Evolutionary conservation across 2,888 invertebrate species (phyloP), one percentile per base, ranked within the genome.

Genomic region (Augochlorella aurata): DNA sequence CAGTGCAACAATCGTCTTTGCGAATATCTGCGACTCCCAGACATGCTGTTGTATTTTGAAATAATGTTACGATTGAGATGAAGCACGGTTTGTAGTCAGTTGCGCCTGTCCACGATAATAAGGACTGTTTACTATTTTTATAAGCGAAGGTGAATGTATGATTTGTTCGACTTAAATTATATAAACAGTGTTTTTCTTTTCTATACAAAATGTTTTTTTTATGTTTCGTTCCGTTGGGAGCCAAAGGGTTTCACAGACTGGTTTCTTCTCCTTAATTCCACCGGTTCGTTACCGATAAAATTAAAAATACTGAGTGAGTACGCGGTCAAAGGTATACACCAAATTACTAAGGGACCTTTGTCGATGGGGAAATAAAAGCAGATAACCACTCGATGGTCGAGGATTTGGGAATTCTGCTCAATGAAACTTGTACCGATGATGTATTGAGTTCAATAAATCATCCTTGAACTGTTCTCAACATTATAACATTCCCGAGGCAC

Each of bases 51-150:
- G 77, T 79, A 86, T 80, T 82, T 84, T 84, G 82, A 84, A 84
- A 85, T 79, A 82, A 86, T 83, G 82, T 80, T 83, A 82, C 78
- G 79, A 84, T 86, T 85, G 76, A 82, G 83, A 78, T 80, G 83
- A 80, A 86, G 86, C 82, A 85, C 86, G 87, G 82, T 89, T 88
- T 82, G 85, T 86, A 89, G 88, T 87, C 85, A 84, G 90, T 89
- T 89, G 89, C 88, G 86, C 86, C 89, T 90, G 89, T 87, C 89
- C 85, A 86, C 80, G 85, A 86, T 81, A 85, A 77, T 85, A 74
- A 84, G 90, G 89, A 90, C 90, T 90, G 90, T 93, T 93, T 92
- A 91, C 90, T 93, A 93, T 93, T 93, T 93, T 93, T 93, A 92
- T 93, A 93, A 92, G 90, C 89, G 84, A 89, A 90, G 83, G 87